Percentiles rank a stretch among this genome's conserved stretches.
Evolutionary conservation across 1,140 invertebrate genomes (phyloP).

Genomic region (Lanistes nyassanus): DNA sequence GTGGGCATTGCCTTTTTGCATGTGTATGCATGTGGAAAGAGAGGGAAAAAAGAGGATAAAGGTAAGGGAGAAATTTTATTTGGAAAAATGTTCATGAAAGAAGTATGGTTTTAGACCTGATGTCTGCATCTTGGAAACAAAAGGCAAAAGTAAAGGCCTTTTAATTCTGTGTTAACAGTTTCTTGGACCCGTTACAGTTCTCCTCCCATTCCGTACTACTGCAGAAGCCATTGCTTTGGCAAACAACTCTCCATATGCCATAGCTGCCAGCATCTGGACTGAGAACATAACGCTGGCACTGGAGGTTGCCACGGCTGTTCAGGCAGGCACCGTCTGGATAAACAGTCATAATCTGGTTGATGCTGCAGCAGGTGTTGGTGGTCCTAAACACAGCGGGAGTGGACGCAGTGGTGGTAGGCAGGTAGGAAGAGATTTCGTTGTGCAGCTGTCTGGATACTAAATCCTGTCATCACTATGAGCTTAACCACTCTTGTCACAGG

Average conservation of each 20-base stretch:
- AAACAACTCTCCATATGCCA: constrained; percentile 71
- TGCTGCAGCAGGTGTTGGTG: constrained; percentile 69
- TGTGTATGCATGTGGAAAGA: not conserved
- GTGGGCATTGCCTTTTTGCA: not conserved
- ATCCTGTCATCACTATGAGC: too few species aligned
- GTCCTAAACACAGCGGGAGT: constrained; percentile 69
- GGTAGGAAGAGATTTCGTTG: constrained; percentile 41
- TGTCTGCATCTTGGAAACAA: too few species aligned
- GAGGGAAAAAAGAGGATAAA: not conserved
- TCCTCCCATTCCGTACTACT: constrained; percentile 72
- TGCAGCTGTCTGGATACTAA: not conserved
- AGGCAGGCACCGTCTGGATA: constrained; percentile 72
- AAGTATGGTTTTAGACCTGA: not conserved
- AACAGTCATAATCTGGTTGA: constrained; percentile 72
- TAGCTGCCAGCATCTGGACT: constrained; percentile 71
- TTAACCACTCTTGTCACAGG: too few species aligned
- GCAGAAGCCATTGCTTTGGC: constrained; percentile 73
- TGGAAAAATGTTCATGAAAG: not conserved
- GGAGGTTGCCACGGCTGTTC: constrained; percentile 70
- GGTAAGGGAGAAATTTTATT: not conserved
- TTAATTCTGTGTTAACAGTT: constrained; percentile 42
- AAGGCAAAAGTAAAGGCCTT: too few species aligned
- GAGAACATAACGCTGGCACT: constrained; percentile 71
- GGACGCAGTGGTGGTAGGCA: constrained; percentile 65
- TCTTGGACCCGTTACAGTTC: constrained; percentile 68